A percentile compares a stretch with the other conserved stretches of the same genome.
phyloP scores from a whole-genome alignment of 2,888 invertebrate genomes.

The Xestia c-nigrum region DNA sequence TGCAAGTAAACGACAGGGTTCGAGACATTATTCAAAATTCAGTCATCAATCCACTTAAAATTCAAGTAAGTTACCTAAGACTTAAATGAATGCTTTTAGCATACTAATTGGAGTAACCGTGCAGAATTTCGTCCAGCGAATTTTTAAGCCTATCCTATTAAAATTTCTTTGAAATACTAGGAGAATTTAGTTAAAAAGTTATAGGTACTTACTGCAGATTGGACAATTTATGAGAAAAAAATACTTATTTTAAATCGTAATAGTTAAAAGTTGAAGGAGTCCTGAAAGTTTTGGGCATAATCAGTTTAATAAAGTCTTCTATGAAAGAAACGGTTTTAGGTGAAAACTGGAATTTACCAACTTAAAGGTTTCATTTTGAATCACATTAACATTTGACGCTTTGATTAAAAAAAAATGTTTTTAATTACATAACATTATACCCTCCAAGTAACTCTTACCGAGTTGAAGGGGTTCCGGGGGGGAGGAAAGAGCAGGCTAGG shows the following conservation, averaged over 20 bases:
- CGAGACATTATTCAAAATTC: slow-evolving; percentile 58
- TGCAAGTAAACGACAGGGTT: slow-evolving; percentile 22
- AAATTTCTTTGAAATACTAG: slow-evolving; percentile 29
- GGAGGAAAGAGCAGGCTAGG: too few species aligned
- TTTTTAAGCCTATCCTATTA: slow-evolving; percentile 45
- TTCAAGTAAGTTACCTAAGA: slow-evolving; percentile 61
- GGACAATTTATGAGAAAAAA: slow-evolving; percentile 39
- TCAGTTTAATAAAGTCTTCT: slow-evolving; percentile 31
- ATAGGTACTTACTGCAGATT: slow-evolving; percentile 30
- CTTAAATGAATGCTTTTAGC: slow-evolving; percentile 60
- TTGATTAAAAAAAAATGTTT: not conserved
- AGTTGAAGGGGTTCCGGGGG: too few species aligned
- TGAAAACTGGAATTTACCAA: slow-evolving; percentile 25
- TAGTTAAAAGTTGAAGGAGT: slow-evolving; percentile 26
- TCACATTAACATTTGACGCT: not conserved
- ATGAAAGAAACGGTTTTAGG: slow-evolving; percentile 13
- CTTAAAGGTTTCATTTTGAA: slow-evolving; percentile 13
- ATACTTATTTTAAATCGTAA: slow-evolving; percentile 17
- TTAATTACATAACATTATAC: too few species aligned
- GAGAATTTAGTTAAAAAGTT: slow-evolving; percentile 41
- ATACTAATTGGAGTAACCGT: slow-evolving; percentile 59
- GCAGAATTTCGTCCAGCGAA: slow-evolving; percentile 34
- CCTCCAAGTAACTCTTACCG: too few species aligned
- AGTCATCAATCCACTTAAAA: slow-evolving; percentile 66
- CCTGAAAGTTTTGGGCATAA: slow-evolving; percentile 34